Conservation (phyloP, 2,113 vertebrate species). For the Carassius auratus region DNA sequence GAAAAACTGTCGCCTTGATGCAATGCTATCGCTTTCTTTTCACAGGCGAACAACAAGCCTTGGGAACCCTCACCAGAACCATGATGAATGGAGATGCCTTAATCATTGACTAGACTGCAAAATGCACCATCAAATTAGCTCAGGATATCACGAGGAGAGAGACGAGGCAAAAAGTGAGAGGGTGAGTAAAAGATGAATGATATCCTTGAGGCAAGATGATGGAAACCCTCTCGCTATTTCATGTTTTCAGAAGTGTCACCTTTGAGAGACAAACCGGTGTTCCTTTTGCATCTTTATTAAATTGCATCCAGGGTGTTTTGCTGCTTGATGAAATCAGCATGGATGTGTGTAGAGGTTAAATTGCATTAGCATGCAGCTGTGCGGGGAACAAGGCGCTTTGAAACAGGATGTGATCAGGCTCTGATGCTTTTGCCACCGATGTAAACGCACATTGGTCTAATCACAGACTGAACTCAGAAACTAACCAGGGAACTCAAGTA, state of each 20-base stretch:
- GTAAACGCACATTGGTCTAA: conserved; percentile 17
- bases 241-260: not conserved
- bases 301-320: conserved; percentile 32
- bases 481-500: conserved; percentile 34
- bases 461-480: conserved; percentile 37
- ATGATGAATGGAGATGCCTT: conserved; percentile 62
- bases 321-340: conserved; percentile 44
- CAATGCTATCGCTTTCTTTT: conserved; percentile 48
- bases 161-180: conserved; percentile 7
- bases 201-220: conserved; percentile 49
- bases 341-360: conserved; percentile 45
- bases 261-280: conserved; percentile 38
- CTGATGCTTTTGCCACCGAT: conserved; percentile 35
- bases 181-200: conserved; percentile 51
- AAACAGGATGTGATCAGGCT: conserved; percentile 35
- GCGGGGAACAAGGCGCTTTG: not conserved
- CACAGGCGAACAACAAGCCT: conserved; percentile 54
- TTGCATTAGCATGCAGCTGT: conserved; percentile 47
- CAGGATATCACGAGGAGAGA: conserved; percentile 1
- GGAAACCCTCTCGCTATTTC: conserved; percentile 22
- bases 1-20: conserved; percentile 54
- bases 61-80: conserved; percentile 58
- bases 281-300: conserved; percentile 42
- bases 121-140: conserved; percentile 46
- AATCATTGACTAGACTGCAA: conserved; percentile 53